phyloP scores from a whole-genome alignment of 2,797 vertebrate species.

The Rousettus madagascariensis region DNA sequence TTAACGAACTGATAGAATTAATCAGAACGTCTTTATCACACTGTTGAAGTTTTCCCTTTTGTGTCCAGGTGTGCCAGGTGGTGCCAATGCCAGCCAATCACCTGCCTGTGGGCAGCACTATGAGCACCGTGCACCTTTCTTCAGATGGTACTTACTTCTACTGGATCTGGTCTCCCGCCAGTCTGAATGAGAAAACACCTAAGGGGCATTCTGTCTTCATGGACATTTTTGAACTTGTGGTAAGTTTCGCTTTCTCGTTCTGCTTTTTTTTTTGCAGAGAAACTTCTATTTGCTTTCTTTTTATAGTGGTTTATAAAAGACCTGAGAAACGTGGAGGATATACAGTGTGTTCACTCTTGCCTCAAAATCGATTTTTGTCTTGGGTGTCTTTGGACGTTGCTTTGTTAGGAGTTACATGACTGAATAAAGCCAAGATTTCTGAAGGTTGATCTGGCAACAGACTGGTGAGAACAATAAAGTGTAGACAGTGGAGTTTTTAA shows the following conservation, averaged over 20 bases:
- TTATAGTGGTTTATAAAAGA: constrained; percentile 1
- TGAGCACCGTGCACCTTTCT: constrained; percentile 97
- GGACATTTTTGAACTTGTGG: constrained; percentile 96
- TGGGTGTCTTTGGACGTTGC: not conserved
- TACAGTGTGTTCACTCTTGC: not conserved
- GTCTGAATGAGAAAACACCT: constrained; percentile 98
- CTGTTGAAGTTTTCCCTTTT: not conserved
- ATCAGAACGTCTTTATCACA: not conserved
- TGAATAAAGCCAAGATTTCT: constrained; percentile 7
- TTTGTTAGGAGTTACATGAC: not conserved
- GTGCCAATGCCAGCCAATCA: constrained; percentile 96
- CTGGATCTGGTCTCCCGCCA: constrained; percentile 99
- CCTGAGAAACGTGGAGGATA: not conserved
- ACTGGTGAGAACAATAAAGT: not conserved
- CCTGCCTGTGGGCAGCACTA: constrained; percentile 95
- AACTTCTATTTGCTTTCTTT: constrained; percentile 36
- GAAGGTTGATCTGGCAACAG: not conserved
- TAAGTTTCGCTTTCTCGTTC: constrained; percentile 82
- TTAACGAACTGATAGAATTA: not conserved
- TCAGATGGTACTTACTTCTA: constrained; percentile 98
- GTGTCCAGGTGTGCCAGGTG: constrained; percentile 92
- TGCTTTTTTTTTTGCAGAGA: constrained; percentile 25
- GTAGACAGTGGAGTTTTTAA: not conserved
- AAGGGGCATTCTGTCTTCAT: constrained; percentile 99
- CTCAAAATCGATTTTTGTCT: not conserved